These are phyloP conservation scores for Tachysurus vachellii DNA, from an alignment of 2,113 vertebrate genomes.

Conservation along the genomic window DNA sequence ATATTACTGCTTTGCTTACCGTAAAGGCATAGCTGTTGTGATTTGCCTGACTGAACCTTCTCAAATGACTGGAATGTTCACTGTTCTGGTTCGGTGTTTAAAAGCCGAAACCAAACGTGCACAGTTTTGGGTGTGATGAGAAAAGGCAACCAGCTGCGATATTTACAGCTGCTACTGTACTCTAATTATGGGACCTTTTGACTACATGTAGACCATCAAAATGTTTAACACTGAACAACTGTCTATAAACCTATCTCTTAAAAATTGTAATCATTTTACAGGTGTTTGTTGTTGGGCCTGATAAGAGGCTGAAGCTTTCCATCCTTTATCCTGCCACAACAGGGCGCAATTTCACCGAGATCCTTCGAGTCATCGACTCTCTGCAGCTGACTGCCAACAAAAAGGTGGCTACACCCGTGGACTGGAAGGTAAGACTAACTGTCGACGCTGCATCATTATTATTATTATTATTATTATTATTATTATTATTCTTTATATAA, in stretches of 20 bases:
- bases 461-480: no score
- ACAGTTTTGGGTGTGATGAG: not conserved
- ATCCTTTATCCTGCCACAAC: slow-evolving; percentile 97
- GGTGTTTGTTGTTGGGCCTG: slow-evolving; percentile 94
- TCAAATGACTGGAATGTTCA: not conserved
- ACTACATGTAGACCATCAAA: not conserved
- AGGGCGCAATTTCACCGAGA: slow-evolving; percentile 93
- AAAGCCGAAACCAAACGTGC: not conserved
- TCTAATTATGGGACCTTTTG: not conserved
- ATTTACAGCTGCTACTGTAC: not conserved
- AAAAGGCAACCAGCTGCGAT: not conserved
- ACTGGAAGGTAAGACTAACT: slow-evolving; percentile 86
- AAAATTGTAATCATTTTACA: slow-evolving; percentile 53
- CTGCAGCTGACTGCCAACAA: slow-evolving; percentile 91
- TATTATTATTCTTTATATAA: not conserved
- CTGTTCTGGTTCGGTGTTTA: not conserved
- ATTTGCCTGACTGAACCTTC: not conserved
- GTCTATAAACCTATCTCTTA: not conserved
- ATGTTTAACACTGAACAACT: not conserved
- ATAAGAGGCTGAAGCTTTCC: slow-evolving; percentile 96
- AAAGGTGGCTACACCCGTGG: slow-evolving; percentile 91
- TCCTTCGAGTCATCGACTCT: slow-evolving; percentile 89
- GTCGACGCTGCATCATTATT: not conserved
- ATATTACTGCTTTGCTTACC: not conserved
- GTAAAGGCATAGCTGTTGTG: not conserved